These are phyloP conservation scores for Drosophila paracracens DNA, from an alignment of 2,888 invertebrate species.

Conservation along the genomic window DNA sequence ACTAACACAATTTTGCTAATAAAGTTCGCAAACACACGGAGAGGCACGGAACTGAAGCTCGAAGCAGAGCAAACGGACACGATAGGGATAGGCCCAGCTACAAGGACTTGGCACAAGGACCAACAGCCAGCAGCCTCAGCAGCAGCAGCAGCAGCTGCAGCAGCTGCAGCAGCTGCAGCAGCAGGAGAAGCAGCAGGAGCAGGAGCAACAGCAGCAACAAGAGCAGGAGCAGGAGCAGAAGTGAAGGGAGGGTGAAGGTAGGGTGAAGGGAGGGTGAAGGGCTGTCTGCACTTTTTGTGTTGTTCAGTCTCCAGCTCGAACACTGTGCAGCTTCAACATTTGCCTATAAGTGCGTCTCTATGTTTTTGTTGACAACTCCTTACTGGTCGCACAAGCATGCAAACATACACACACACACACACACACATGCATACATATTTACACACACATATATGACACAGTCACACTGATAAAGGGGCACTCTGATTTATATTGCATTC, in stretches of 20 bases:
- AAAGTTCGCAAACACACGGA: conserved; percentile 74
- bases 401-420: conserved; percentile 27
- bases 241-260: no score
- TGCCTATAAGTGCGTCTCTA: conserved; percentile 73
- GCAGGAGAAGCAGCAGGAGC: conserved; percentile 2
- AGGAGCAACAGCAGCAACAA: neutral
- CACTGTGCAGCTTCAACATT: conserved; percentile 45
- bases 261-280: no score
- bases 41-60: conserved; percentile 12
- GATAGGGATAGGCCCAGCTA: conserved; percentile 14
- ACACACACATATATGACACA: neutral
- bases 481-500: conserved; percentile 53
- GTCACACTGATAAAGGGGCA: conserved; percentile 17
- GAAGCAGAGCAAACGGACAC: conserved; percentile 33
- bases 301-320: conserved; percentile 42
- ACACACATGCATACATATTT: conserved; percentile 7
- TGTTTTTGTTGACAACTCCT: conserved; percentile 79
- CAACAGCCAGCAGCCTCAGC: conserved; percentile 19
- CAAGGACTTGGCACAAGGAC: conserved; percentile 28
- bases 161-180: conserved; percentile 40
- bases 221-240: neutral
- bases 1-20: conserved; percentile 81
- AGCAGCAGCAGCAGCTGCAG: conserved; percentile 48
- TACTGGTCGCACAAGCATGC: conserved; percentile 50
- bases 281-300: conserved; percentile 66